A percentile compares a stretch with the other conserved stretches of the same genome.
Conservation (phyloP, 2,888 invertebrate genomes). For the Amphipyra berbera region DNA sequence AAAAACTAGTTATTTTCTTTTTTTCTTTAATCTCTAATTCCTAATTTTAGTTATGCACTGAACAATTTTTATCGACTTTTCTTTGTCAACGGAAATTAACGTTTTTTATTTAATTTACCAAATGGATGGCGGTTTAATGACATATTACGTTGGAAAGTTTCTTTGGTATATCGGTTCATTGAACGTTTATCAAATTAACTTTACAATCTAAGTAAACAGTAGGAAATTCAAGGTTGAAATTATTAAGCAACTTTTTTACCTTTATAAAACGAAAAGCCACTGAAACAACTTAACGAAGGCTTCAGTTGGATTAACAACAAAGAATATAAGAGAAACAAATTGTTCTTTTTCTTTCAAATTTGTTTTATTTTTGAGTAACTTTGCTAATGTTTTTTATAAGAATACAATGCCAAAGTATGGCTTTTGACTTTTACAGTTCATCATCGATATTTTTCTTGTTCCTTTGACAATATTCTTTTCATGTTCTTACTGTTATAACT, state of each 20-base stretch:
- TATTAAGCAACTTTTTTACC: constrained; percentile 11
- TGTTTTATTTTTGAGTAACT: background rate
- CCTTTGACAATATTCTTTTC: too few relatives aligned
- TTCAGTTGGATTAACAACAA: constrained; percentile 32
- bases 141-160: background rate
- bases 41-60: too few relatives aligned
- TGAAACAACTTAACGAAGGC: constrained; percentile 22
- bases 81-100: background rate
- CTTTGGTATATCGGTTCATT: constrained; percentile 4
- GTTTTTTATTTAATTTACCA: too few relatives aligned
- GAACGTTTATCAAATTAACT: constrained; percentile 3
- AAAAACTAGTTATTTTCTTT: too few relatives aligned
- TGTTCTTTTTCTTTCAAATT: background rate
- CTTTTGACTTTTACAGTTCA: too few relatives aligned
- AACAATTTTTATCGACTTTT: too few relatives aligned
- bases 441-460: background rate
- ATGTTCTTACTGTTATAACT: too few relatives aligned
- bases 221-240: background rate
- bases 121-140: background rate
- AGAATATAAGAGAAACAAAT: constrained; percentile 6
- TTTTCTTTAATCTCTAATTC: too few relatives aligned
- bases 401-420: background rate
- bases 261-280: constrained; percentile 13
- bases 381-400: background rate
- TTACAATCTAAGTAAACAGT: background rate